Conservation (phyloP, 2,888 invertebrate species). For the Hedya salicella region DNA sequence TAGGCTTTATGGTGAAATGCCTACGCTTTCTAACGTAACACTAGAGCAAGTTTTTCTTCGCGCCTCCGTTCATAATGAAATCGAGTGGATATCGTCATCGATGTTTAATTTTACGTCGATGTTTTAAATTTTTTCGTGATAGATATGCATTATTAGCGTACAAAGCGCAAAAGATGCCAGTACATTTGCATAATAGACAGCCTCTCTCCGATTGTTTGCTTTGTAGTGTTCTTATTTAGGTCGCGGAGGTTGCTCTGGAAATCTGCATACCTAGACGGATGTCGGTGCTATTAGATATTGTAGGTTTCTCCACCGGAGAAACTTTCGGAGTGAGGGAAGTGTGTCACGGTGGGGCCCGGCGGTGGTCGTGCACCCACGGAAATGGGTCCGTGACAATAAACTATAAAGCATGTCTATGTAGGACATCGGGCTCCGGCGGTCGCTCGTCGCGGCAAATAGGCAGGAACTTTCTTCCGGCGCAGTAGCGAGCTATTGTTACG, state of each 20-base stretch:
- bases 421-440: constrained; percentile 71
- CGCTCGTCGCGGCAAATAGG: constrained; percentile 70
- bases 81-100: constrained; percentile 72
- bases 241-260: constrained; percentile 80
- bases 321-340: constrained; percentile 80
- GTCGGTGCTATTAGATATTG: constrained; percentile 80
- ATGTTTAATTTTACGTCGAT: constrained; percentile 43
- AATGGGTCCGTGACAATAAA: constrained; percentile 81
- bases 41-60: constrained; percentile 81
- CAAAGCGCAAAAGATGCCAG: constrained; percentile 16
- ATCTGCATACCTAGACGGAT: constrained; percentile 82
- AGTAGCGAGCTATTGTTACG: constrained; percentile 73
- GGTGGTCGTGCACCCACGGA: constrained; percentile 76
- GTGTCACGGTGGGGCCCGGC: constrained; percentile 69
- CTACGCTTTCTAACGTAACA: constrained; percentile 82
- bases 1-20: constrained; percentile 82
- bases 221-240: constrained; percentile 75
- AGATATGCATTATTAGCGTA: constrained; percentile 21
- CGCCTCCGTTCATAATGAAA: constrained; percentile 75
- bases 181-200: constrained; percentile 55
- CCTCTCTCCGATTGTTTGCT: constrained; percentile 65
- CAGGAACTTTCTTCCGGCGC: constrained; percentile 82
- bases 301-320: constrained; percentile 82
- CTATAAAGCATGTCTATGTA: constrained; percentile 77
- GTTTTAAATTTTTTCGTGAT: constrained; percentile 3